phyloP scores from a whole-genome alignment of 2,888 invertebrate genomes.

The Cantharis flavilabris region DNA sequence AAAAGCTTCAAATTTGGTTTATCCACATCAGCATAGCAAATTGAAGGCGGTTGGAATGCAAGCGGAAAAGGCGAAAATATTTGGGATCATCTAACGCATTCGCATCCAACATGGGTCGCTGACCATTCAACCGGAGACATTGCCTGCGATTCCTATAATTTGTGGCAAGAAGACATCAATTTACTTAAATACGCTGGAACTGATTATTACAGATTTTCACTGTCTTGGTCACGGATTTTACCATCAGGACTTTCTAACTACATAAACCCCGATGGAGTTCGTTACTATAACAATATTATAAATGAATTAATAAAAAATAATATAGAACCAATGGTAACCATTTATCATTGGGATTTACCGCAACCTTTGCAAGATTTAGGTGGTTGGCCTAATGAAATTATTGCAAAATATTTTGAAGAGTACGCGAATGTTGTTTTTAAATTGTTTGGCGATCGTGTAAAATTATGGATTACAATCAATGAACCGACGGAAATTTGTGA shows the following conservation, averaged over 20 bases:
- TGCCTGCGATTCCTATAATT: constrained; percentile 45
- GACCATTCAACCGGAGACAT: constrained; percentile 42
- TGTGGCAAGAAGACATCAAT: constrained; percentile 39
- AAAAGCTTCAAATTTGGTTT: constrained; percentile 44
- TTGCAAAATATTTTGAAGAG: constrained; percentile 64
- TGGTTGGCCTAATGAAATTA: constrained; percentile 63
- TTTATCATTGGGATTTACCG: constrained; percentile 72
- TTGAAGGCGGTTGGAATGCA: constrained; percentile 43
- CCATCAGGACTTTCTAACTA: constrained; percentile 62
- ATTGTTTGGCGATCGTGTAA: constrained; percentile 49
- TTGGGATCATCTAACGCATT: constrained; percentile 57
- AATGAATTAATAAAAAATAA: constrained; percentile 58
- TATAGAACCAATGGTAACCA: constrained; percentile 64
- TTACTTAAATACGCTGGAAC: constrained; percentile 40
- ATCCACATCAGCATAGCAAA: constrained; percentile 48
- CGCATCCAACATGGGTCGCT: constrained; percentile 43
- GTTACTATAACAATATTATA: constrained; percentile 66
- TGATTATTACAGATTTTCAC: constrained; percentile 60
- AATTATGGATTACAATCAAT: constrained; percentile 62
- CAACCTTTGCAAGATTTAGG: constrained; percentile 63
- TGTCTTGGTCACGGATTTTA: constrained; percentile 69
- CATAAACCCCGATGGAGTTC: constrained; percentile 64
- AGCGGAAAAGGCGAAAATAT: constrained; percentile 57
- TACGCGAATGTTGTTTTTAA: constrained; percentile 61
- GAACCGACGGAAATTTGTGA: constrained; percentile 53